Base-by-base conservation (phyloP, 2,113 vertebrate species). In the Haemorhous mexicanus region DNA sequence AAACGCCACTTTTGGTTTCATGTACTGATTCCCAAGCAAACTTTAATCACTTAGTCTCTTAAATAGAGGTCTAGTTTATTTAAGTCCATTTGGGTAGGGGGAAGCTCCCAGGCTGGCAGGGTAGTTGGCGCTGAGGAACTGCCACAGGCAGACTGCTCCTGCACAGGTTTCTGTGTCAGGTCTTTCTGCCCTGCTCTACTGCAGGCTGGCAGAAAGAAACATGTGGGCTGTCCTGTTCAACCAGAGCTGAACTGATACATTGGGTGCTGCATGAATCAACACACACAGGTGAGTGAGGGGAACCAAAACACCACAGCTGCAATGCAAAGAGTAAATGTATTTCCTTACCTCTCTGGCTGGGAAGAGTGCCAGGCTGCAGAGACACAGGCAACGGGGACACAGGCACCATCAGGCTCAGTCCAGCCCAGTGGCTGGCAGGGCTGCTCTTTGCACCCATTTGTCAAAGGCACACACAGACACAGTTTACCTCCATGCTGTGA, bases 341-440 rank as follows among this genome's bases (percentile, higher is more conserved):
- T 68, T 15, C 22, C 8, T 37, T 27, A 12, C 11, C 12, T 37
- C 21, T 32, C 53, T 44, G 72, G 13, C 44, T 76, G 62, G 72
- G 14, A 52, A 8, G 9, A 32, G 28, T 5, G 5, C 26, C 26
- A 24, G 37, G 80, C 32, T 52, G 32, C 44, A 64, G 61, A 67
- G 26, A 18, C 17, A 22, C 6, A 11, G 62, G 44, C 22, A 21
- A 9, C 19, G 53, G 63, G 37, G 37, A 44, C 37, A 43, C 21
- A 44, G 52, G 44, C 35, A 58, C 13, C 1, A 0, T 11, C 62
- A 35, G 17, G 32, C 27, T 52, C 50, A 43, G 50, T 13, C 37
- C 53, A 68, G 32, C 9, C 27, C 84, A 27, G 27, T 0, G 0
- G 27, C 52, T 10, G 5, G 44, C 7, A 3, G 7, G 44, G 37